phyloP scores from a whole-genome alignment of 2,797 vertebrate species.

The Bufotes viridis region DNA sequence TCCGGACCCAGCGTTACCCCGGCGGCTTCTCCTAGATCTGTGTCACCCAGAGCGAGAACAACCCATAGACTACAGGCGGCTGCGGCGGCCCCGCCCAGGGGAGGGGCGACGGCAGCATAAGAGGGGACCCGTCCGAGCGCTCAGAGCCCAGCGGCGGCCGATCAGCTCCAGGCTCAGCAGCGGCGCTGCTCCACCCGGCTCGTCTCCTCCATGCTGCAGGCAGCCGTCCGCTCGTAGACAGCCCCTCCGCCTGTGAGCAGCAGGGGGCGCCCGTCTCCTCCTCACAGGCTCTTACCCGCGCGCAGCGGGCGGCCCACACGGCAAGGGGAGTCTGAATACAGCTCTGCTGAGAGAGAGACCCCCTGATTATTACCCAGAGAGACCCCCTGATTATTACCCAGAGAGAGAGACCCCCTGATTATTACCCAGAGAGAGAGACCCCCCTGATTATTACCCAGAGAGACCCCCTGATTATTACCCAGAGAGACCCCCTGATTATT shows the following conservation, averaged over 20 bases:
- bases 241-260: not conserved
- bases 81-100: not conserved
- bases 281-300: not conserved
- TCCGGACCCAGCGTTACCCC: not conserved
- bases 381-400: too few species aligned
- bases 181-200: too few species aligned
- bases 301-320: not conserved
- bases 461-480: too few species aligned
- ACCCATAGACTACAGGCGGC: not conserved
- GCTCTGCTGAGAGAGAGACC: too few species aligned
- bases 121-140: not conserved
- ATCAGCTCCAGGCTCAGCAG: not conserved
- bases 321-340: too few species aligned
- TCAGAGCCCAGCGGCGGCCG: not conserved
- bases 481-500: too few species aligned
- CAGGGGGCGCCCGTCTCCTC: not conserved
- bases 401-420: too few species aligned
- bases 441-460: too few species aligned
- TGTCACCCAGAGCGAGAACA: not conserved
- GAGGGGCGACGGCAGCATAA: not conserved
- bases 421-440: too few species aligned
- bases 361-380: too few species aligned
- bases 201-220: constrained; percentile 1
- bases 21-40: constrained; percentile 1
- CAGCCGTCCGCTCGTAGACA: not conserved